Evolutionary conservation across 2,888 invertebrate genomes (phyloP), one percentile per base, ranked within the genome.

Genomic region (Parasteatoda lunata): DNA sequence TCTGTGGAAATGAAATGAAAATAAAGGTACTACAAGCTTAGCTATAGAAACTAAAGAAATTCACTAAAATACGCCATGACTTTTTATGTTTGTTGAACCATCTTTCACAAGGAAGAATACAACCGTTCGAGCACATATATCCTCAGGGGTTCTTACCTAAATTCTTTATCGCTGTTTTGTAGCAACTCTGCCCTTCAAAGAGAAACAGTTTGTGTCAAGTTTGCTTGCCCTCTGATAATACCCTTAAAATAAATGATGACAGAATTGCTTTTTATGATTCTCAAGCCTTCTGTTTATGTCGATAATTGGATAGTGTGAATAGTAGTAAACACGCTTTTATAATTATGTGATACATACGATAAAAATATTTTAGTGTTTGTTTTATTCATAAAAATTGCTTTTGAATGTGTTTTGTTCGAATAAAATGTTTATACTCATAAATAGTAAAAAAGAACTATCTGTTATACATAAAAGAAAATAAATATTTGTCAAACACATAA

Each of bases 151-250:
- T 5, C 49, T 52, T 68, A 8, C 75, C 69, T 69, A 75, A 81
- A 81, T 73, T 81, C 81, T 81, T 81, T 81, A 81, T 81, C 81
- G 59, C 47, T 69, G 54, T 11, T 52, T 68, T 69, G 54, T 66
- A 30, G 30, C 30, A 69, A 81, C 68, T 73, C 75, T 73, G 75
- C 69, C 66, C 47, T 47, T 68, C 45, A 59, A 59, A 54, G 15
- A 59, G 65, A 75, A 69, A 49, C 75, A 81, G 68, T 75, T 68
- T 68, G 75, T 69, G 75, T 75, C 81, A 69, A 69, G 73, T 52
- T 15, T 52, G 30, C n/a, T n/a, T 48, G 54, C 75, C 75, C 81
- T 15, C 30, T 75, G 73, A 68, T 69, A 73, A 81, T 75, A 69
- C 73, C 68, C 68, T 64, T 45, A 59, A 52, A 73, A 81, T 73